These are phyloP conservation scores for Melolontha melolontha DNA, from an alignment of 2,888 invertebrate genomes.

Conservation along the genomic window DNA sequence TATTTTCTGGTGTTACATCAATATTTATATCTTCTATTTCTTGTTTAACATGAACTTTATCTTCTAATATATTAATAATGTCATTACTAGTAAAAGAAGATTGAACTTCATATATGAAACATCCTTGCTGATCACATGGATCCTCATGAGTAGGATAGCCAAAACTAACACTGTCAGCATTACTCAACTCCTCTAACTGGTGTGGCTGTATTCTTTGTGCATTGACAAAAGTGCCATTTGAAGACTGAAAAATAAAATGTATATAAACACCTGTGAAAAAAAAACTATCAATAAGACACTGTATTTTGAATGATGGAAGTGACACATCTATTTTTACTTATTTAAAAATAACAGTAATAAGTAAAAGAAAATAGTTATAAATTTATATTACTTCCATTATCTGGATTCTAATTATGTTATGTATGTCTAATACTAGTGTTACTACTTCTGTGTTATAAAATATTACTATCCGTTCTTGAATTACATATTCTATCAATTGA, in stretches of 20 bases:
- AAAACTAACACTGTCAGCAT: constrained; percentile 69
- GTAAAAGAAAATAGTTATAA: too few relatives aligned
- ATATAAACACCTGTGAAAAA: constrained; percentile 7
- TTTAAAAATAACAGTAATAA: too few relatives aligned
- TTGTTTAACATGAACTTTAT: background rate
- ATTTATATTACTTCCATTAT: too few relatives aligned
- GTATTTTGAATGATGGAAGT: background rate
- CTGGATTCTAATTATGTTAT: too few relatives aligned
- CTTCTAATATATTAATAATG: constrained; percentile 24
- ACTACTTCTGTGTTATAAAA: too few relatives aligned
- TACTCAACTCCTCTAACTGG: constrained; percentile 60
- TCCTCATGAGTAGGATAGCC: constrained; percentile 60
- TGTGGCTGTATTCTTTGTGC: constrained; percentile 62
- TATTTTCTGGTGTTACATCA: background rate
- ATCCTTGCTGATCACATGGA: constrained; percentile 8
- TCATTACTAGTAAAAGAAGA: background rate
- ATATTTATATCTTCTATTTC: background rate
- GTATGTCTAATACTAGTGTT: too few relatives aligned
- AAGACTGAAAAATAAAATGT: constrained; percentile 66
- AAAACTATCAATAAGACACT: background rate
- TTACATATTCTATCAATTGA: too few relatives aligned
- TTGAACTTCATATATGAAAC: constrained; percentile 27
- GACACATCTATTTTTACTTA: too few relatives aligned
- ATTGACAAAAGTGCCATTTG: constrained; percentile 72
- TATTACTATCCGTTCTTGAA: too few relatives aligned